These are phyloP conservation scores for Aselliscus stoliczkanus DNA, from an alignment of 2,797 vertebrate genomes.

Conservation along the genomic window DNA sequence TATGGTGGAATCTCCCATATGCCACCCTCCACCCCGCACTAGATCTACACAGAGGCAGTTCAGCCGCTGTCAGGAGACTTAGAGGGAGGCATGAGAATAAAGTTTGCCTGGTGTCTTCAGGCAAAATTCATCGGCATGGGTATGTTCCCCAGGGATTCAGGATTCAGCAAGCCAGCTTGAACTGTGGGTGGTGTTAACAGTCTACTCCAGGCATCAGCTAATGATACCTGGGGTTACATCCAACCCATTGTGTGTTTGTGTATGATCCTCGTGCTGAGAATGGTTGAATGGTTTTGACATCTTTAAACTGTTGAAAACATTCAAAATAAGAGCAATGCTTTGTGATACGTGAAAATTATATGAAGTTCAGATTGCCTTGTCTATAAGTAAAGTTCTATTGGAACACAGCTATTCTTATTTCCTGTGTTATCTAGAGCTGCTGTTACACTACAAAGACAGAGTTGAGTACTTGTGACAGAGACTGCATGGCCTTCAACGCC, in stretches of 20 bases:
- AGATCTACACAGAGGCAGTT: neutral
- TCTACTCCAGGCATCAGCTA: neutral
- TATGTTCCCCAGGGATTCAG: neutral
- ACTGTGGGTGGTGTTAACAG: neutral
- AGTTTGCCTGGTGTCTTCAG: neutral
- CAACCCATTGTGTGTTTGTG: neutral
- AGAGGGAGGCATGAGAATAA: neutral
- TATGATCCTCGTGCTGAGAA: neutral
- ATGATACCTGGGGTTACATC: neutral
- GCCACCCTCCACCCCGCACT: fast-evolving
- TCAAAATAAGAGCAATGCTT: neutral
- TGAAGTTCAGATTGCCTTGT: neutral
- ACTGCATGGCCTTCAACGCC: neutral
- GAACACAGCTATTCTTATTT: neutral
- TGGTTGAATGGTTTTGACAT: neutral
- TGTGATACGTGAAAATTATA: neutral
- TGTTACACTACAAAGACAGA: neutral
- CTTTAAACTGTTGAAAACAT: neutral
- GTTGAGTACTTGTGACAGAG: neutral
- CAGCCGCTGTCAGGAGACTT: neutral
- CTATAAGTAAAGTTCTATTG: neutral
- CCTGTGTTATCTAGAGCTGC: neutral
- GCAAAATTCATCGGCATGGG: neutral
- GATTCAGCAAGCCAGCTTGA: neutral
- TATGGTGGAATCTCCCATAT: neutral